Percentiles rank a stretch among this genome's conserved stretches.
phyloP scores from a whole-genome alignment of 2,113 vertebrate genomes.

The Xyliphius kryptos region DNA sequence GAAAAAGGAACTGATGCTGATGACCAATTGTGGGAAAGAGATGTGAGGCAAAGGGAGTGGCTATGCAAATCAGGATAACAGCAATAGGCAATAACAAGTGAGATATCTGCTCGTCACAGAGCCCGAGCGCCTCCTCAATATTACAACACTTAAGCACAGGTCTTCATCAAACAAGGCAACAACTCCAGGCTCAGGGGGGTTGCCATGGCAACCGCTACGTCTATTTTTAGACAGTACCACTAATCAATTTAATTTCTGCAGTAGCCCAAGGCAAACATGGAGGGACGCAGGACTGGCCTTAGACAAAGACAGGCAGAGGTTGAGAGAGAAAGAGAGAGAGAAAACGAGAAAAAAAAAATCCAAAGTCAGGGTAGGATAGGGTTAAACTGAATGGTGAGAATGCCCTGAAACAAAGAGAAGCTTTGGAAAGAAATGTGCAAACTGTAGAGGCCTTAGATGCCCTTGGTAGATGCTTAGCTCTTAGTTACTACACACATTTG shows the following conservation, averaged over 20 bases:
- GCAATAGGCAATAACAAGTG: background rate
- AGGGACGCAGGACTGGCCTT: constrained; percentile 30
- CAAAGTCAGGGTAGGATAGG: constrained; percentile 10
- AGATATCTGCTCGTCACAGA: constrained; percentile 5
- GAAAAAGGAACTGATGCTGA: background rate
- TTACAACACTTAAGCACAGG: constrained; percentile 48
- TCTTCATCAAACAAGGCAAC: constrained; percentile 50
- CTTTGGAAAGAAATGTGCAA: background rate
- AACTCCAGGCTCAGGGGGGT: constrained; percentile 43
- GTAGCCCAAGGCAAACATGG: constrained; percentile 41
- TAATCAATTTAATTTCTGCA: constrained; percentile 55
- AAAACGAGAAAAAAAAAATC: background rate
- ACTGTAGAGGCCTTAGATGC: constrained; percentile 5
- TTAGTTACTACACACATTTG: background rate
- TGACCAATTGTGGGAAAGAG: background rate
- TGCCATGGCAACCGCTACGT: constrained; percentile 47
- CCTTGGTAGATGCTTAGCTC: background rate
- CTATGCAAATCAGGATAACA: constrained; percentile 14
- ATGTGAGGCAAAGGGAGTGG: background rate
- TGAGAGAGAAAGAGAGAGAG: background rate
- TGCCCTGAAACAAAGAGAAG: constrained; percentile 12
- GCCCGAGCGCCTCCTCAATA: constrained; percentile 13
- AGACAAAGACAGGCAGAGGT: constrained; percentile 1
- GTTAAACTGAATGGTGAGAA: constrained; percentile 14
- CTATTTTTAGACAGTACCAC: constrained; percentile 54